A percentile compares a stretch with the other conserved stretches of the same genome.
These are phyloP conservation scores for Centrocercus urophasianus DNA, from an alignment of 2,113 vertebrate species.

Conservation along the genomic window DNA sequence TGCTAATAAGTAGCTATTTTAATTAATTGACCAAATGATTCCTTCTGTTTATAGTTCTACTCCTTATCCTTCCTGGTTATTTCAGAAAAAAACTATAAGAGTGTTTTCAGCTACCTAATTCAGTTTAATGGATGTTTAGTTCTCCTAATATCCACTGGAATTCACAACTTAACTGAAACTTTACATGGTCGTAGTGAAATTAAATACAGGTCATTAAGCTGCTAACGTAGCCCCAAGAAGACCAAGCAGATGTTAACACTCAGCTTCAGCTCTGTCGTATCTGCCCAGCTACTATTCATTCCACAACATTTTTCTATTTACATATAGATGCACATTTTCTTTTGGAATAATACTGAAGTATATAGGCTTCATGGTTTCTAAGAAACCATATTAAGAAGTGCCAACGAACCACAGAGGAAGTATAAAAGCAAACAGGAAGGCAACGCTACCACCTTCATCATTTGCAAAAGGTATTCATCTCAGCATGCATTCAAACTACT, in stretches of 20 bases:
- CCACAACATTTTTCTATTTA: background rate
- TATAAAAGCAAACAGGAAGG: background rate
- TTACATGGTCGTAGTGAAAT: background rate
- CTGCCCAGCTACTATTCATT: background rate
- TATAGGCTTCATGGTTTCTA: background rate
- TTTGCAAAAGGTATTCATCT: background rate
- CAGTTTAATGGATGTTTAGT: background rate
- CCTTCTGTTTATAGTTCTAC: background rate
- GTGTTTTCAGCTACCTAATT: background rate
- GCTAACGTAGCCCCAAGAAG: background rate
- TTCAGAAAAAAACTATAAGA: background rate
- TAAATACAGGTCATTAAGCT: background rate
- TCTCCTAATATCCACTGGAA: background rate
- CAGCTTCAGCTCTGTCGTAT: background rate
- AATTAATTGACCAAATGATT: background rate
- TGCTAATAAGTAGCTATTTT: background rate
- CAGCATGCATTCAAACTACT: background rate
- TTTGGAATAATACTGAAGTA: background rate
- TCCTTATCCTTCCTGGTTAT: background rate
- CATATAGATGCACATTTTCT: background rate
- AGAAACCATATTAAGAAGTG: background rate
- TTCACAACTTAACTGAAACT: background rate
- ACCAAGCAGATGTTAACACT: background rate
- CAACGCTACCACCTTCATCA: background rate
- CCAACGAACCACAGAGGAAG: background rate